Evolutionary conservation across 1,140 invertebrate species (phyloP).

Genomic region (Mesaphorura yosii): DNA sequence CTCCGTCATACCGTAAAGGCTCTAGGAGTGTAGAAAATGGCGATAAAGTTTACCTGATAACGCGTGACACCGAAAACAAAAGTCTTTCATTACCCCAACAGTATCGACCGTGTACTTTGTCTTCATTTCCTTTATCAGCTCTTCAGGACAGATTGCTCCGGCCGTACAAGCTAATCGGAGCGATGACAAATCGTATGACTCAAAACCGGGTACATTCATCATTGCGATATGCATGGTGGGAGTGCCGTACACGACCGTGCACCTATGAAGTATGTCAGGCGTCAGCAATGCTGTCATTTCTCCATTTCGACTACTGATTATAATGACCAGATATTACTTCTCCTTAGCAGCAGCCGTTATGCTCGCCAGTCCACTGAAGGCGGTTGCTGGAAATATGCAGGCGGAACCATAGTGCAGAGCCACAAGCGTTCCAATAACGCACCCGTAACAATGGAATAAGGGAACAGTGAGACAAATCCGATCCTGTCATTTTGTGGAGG

Average conservation of each 20-base stretch:
- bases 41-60: background rate
- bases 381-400: conserved; percentile 54
- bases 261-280: conserved; percentile 44
- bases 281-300: background rate
- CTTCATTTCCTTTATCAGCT: conserved; percentile 27
- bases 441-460: conserved; percentile 83
- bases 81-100: conserved; percentile 41
- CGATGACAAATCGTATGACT: conserved; percentile 36
- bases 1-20: conserved; percentile 24
- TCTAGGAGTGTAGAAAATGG: conserved; percentile 7
- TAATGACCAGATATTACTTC: conserved; percentile 42
- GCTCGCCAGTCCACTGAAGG: conserved; percentile 55
- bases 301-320: background rate
- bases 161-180: conserved; percentile 31
- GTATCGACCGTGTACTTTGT: conserved; percentile 17
- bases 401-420: conserved; percentile 45
- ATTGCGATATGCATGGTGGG: conserved; percentile 95
- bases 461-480: conserved; percentile 67
- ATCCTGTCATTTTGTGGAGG: conserved; percentile 18
- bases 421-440: conserved; percentile 53
- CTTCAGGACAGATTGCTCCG: conserved; percentile 23
- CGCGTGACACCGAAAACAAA: background rate
- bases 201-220: conserved; percentile 40
- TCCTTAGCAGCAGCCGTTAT: conserved; percentile 55
- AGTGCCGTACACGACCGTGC: conserved; percentile 71